phyloP scores from a whole-genome alignment of 2,888 invertebrate species.

The Caenorhabditis drosophilae region DNA sequence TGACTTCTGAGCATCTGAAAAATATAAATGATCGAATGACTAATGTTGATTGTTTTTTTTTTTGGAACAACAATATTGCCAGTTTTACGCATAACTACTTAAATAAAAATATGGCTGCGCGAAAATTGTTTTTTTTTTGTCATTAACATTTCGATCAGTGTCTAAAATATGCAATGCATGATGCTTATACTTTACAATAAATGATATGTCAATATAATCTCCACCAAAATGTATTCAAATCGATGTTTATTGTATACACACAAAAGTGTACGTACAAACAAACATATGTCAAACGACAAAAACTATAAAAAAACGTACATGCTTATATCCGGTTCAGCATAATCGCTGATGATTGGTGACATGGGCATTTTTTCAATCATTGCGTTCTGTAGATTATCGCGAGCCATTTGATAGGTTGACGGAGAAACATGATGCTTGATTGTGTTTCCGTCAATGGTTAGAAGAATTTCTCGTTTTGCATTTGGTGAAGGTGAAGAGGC shows the following conservation, averaged over 20 bases:
- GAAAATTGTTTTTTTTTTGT: constrained; percentile 15
- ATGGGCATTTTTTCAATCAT: constrained; percentile 51
- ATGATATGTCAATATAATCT: too few relatives aligned
- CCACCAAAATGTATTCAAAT: too few relatives aligned
- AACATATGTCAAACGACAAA: background rate
- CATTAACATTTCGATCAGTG: constrained; percentile 13
- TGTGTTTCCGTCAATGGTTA: constrained; percentile 47
- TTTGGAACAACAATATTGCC: too few relatives aligned
- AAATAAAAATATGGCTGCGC: too few relatives aligned
- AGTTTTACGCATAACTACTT: too few relatives aligned
- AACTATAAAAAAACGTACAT: constrained; percentile 22
- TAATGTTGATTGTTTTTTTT: too few relatives aligned
- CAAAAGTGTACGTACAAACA: too few relatives aligned
- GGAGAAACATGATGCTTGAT: constrained; percentile 51
- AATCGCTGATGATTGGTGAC: constrained; percentile 50
- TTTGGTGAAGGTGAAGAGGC: constrained; percentile 49
- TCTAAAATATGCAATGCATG: too few relatives aligned
- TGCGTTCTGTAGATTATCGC: constrained; percentile 53
- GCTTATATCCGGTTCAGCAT: constrained; percentile 61
- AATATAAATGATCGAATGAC: constrained; percentile 6
- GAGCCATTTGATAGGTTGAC: constrained; percentile 55
- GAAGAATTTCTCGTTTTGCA: constrained; percentile 35
- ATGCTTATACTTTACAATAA: too few relatives aligned
- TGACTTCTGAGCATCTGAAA: constrained; percentile 38
- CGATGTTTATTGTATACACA: too few relatives aligned